Conservation (phyloP, 2,797 vertebrate species). For the Rhodeus uyekii region DNA sequence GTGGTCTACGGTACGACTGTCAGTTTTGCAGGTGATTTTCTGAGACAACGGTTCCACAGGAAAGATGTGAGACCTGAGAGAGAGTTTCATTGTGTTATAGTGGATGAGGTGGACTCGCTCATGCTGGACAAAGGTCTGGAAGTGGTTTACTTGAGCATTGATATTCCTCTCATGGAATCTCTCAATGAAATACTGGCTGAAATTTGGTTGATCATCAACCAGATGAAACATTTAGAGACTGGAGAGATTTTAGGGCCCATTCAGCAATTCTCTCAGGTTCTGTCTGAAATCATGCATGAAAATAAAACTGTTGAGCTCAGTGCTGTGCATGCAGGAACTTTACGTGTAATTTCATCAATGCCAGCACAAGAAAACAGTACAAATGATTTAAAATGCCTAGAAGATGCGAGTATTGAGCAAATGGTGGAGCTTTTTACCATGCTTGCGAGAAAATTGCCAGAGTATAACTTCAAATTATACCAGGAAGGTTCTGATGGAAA, state of each 20-base stretch:
- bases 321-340: background rate
- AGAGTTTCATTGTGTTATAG: constrained; percentile 64
- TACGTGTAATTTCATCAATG: background rate
- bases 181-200: constrained; percentile 37
- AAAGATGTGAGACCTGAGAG: constrained; percentile 53
- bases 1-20: constrained; percentile 68
- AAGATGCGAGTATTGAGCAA: background rate
- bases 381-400: background rate
- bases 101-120: constrained; percentile 69
- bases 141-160: constrained; percentile 48
- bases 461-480: background rate
- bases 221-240: constrained; percentile 17
- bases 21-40: constrained; percentile 61
- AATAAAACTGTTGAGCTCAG: background rate
- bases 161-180: constrained; percentile 43
- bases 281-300: background rate
- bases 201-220: constrained; percentile 46
- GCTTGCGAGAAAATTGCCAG: background rate
- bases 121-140: constrained; percentile 59
- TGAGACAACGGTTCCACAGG: constrained; percentile 50
- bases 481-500: background rate
- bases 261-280: background rate
- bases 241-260: constrained; percentile 36
- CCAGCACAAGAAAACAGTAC: background rate
- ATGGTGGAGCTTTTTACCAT: background rate